Percentiles rank a stretch among this genome's conserved stretches.
Evolutionary conservation across 2,888 invertebrate genomes (phyloP).

Genomic region (Chloromyia formosa): DNA sequence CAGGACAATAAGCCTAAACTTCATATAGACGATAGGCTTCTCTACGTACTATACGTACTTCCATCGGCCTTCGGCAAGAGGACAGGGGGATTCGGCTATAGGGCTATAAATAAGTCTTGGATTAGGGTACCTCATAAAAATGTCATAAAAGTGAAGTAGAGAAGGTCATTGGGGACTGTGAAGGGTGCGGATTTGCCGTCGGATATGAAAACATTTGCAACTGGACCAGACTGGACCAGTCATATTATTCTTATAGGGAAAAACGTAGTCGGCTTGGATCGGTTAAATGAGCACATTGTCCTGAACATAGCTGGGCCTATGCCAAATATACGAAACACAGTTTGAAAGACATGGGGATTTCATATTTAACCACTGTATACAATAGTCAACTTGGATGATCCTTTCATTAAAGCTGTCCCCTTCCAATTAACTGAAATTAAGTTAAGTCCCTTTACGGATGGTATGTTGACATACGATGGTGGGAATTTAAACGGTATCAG

Average conservation of each 20-base stretch:
- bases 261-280: neutral
- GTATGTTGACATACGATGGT: slow-evolving; percentile 9
- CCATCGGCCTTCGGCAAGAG: too few relatives aligned
- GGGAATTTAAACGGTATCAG: neutral
- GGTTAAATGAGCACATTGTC: slow-evolving; percentile 36
- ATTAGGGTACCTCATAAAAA: slow-evolving; percentile 44
- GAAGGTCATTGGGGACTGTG: slow-evolving; percentile 28
- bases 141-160: slow-evolving; percentile 42
- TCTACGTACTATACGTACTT: neutral
- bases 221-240: neutral
- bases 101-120: slow-evolving; percentile 39
- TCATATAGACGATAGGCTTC: slow-evolving; percentile 38
- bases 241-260: neutral
- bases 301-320: neutral
- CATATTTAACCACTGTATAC: neutral
- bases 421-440: slow-evolving; percentile 43
- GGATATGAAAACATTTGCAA: slow-evolving; percentile 31
- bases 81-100: too few relatives aligned
- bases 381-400: slow-evolving; percentile 16
- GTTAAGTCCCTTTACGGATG: slow-evolving; percentile 23
- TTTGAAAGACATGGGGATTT: slow-evolving; percentile 16
- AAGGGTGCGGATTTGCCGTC: slow-evolving; percentile 17
- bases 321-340: too few relatives aligned
- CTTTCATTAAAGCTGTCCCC: slow-evolving; percentile 39
- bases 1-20: slow-evolving; percentile 29